Base-by-base conservation (phyloP, 2,797 vertebrate genomes). In the Rhyacichthys aspro region DNA sequence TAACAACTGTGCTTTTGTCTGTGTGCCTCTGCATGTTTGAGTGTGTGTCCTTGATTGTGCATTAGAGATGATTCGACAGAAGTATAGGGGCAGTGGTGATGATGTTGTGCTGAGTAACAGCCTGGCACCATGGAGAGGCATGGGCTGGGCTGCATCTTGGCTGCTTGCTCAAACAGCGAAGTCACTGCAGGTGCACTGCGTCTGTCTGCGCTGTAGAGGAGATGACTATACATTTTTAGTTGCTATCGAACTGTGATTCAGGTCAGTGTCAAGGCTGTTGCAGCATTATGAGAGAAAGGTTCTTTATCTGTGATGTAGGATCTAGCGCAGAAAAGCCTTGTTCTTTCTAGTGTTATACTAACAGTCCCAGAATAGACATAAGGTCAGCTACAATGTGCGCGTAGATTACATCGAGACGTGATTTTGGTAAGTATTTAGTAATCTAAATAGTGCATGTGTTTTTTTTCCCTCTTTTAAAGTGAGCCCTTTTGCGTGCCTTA, bases 101-200 rank as follows among this genome's bases (percentile, higher is more conserved):
- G 70, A 34, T 78, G 68, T 76, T 87, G 77, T 84, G 81, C 81
- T 87, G 79, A 82, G 67, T 85, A 65, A 76, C 66, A 58, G 49
- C 64, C 44, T 60, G 55, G 48, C 15, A 67, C 81, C 9, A 52
- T 39, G 67, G 59, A 62, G 72, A 74, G 81, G 55, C 79, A 84
- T 78, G 83, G 89, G 88, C 74, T 78, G 86, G 88, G 88, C 84
- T 74, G n/a, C 70, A 72, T 74, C 84, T 88, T 90, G 82, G 85
- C 87, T 65, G 59, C 67, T 79, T 54, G 59, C 48, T 38, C 41
- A 28, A 59, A 65, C 50, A 53, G 76, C 76, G 0, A 50, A 76
- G 64, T 72, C 84, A 85, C 76, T 91, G 91, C 91, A 89, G 91
- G 78, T 85, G 72, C 82, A 87, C 74, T 93, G 91, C 89, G 88